Evolutionary conservation across 1,140 invertebrate genomes (phyloP), one percentile per base, ranked within the genome.

Genomic region (Whitmania pigra): DNA sequence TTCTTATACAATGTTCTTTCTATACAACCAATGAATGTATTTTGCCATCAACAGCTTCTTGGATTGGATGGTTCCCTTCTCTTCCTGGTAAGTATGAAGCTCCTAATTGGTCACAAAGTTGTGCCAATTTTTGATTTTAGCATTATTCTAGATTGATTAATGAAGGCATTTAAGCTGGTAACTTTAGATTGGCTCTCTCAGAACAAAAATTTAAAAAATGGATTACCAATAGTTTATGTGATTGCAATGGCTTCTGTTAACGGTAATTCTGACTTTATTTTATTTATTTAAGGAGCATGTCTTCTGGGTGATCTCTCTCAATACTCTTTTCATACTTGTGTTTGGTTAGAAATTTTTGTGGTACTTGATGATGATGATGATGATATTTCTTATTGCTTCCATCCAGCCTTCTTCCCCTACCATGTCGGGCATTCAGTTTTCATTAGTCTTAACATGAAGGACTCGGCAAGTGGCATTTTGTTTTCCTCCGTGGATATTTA

Each of bases 241-340:
- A 69, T 49, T n/a, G 54, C 55, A 17, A 22, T n/a, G n/a, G n/a
- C n/a, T n/a, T n/a, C n/a, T n/a, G n/a, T n/a, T n/a, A n/a, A n/a
- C n/a, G n/a, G 63, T 60, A 20, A 40, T 70, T 22, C 43, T 43
- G 40, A n/a, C 49, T 66, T 72, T 75, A 66, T 72, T 67, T 75
- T 67, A 75, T 71, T 81, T 36, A 36, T 36, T 81, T 57, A 74
- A 82, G 82, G 96, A 99, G 83, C 94, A 99, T 84, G 94, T 98
- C 0, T 97, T 99, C 80, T 99, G 95, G 95, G 94, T 97, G 13
- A 91, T 97, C 11, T 95, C 93, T 0, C 83, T 99, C 7, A 98
- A 98, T 79, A 95, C 94, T 6, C 84, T 98, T 25, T 98, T 97
- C 80, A 96, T 98, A 73, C 78, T 88, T 20, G 87, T 97, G 72